Evolutionary conservation across 1,140 invertebrate species (phyloP).

Genomic region (Zaprionus tsacasi): DNA sequence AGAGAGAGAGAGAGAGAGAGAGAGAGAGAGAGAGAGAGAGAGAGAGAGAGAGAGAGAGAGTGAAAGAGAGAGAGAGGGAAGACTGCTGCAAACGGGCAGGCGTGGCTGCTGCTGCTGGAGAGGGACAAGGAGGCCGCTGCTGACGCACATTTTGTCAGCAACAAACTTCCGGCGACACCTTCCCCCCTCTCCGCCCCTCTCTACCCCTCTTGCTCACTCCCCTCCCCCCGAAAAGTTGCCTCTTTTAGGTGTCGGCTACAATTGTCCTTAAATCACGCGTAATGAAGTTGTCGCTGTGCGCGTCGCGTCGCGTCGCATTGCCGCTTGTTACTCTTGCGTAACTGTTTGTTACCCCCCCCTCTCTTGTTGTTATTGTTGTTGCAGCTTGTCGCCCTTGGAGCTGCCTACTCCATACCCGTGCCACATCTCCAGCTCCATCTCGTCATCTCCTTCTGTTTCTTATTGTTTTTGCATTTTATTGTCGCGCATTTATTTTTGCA

Average conservation of each 20-base stretch:
- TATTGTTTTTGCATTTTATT: slow-evolving; percentile 82
- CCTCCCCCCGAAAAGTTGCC: slow-evolving; percentile 21
- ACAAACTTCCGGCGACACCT: slow-evolving; percentile 31
- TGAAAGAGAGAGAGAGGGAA: not conserved
- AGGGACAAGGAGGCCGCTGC: not conserved
- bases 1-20: not conserved
- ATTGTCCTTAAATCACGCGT: slow-evolving; percentile 83
- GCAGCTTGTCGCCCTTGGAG: not conserved
- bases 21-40: not conserved
- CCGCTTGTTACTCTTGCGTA: not conserved
- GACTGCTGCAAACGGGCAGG: not conserved
- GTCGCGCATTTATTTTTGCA: slow-evolving; percentile 80
- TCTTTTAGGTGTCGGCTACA: slow-evolving; percentile 71
- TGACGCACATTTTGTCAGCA: slow-evolving; percentile 43
- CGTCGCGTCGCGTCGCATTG: slow-evolving; percentile 38
- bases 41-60: not conserved
- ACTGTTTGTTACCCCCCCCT: slow-evolving; percentile 21
- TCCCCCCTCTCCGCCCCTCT: not conserved
- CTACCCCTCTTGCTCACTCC: not conserved
- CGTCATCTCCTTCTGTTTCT: slow-evolving; percentile 23
- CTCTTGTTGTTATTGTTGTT: slow-evolving; percentile 43
- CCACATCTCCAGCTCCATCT: not conserved
- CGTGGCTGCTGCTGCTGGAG: not conserved
- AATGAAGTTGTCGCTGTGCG: slow-evolving; percentile 82
- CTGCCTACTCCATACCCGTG: not conserved